Evolutionary conservation across 2,888 invertebrate species (phyloP), one percentile per base, ranked within the genome.

Genomic region (Aleiodes alternator): DNA sequence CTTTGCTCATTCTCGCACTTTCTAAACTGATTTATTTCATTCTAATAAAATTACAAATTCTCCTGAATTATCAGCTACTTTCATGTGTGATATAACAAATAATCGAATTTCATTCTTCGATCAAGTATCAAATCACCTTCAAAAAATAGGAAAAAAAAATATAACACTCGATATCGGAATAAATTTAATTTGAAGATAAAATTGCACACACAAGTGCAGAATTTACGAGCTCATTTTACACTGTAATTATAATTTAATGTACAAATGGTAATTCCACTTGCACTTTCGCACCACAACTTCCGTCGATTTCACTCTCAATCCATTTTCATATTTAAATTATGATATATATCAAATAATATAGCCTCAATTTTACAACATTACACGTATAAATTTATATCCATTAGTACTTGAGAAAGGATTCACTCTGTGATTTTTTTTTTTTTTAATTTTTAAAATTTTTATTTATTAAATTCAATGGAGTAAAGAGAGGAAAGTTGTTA

Each of bases 401-500:
- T 43, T 43, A 43, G 43, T 43, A 64, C 34, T 23, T 23, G 64
- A 38, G 43, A 64, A 64, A 64, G 64, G 64, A 64, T 64, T 48
- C 64, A 16, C 64, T 61, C 61, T 34, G 12, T 2, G 2, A 23
- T 9, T 16, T 43, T 61, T 43, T 61, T n/a, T 61, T 16, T 43
- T 61, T 43, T 23, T 23, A 1, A 23, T 23, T 23, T 23, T n/a
- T n/a, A n/a, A n/a, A n/a, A n/a, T n/a, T 23, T 23, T 23, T 23
- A 23, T 23, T 31, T 34, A 34, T 34, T 34, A 34, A 34, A 64
- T 64, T 48, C 48, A 14, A 64, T 11, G 43, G 8, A 43, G 64
- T 48, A 43, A 48, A 64, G 64, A 64, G 64, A 23, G 64, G 48
- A 64, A 64, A 64, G 68, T 68, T 68, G 68, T 68, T 68, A 68